Percentiles rank a stretch among this genome's conserved stretches.
Evolutionary conservation across 2,797 vertebrate genomes (phyloP).

Genomic region (Remorina albescens): DNA sequence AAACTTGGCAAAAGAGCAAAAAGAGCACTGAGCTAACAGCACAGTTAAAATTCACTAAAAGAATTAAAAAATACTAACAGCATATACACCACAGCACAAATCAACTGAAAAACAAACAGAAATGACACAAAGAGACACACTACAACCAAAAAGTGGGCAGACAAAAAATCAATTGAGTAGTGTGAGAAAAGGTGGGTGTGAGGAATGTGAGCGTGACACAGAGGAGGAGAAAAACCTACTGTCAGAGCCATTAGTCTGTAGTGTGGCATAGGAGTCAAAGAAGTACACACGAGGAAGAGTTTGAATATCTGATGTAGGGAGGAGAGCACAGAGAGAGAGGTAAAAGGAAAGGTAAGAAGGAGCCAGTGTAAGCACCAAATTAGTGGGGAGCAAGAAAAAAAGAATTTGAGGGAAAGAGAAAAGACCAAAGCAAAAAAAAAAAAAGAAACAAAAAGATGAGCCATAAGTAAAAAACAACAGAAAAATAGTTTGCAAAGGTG

Average conservation of each 20-base stretch:
- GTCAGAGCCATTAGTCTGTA: slow-evolving; percentile 90
- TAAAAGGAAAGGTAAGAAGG: slow-evolving; percentile 29
- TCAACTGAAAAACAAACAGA: slow-evolving; percentile 23
- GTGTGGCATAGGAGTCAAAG: slow-evolving; percentile 90
- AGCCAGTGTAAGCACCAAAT: slow-evolving; percentile 28
- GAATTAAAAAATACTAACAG: slow-evolving; percentile 12
- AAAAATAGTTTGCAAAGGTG: slow-evolving; percentile 20
- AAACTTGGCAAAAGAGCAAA: slow-evolving; percentile 35
- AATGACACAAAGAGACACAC: slow-evolving; percentile 17
- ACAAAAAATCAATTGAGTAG: slow-evolving; percentile 36
- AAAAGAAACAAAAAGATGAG: slow-evolving; percentile 51
- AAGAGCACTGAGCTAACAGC: slow-evolving; percentile 17
- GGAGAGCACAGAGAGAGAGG: slow-evolving; percentile 19
- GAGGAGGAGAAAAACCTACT: slow-evolving; percentile 83
- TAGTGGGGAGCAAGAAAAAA: slow-evolving; percentile 38
- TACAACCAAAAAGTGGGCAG: slow-evolving; percentile 32
- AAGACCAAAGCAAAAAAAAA: slow-evolving; percentile 41
- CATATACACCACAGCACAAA: slow-evolving; percentile 40
- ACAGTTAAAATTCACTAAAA: slow-evolving; percentile 6
- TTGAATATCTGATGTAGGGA: slow-evolving; percentile 88
- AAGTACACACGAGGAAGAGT: slow-evolving; percentile 92
- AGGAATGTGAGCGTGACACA: slow-evolving; percentile 45
- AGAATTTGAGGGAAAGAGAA: slow-evolving; percentile 36
- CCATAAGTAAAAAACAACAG: slow-evolving; percentile 23
- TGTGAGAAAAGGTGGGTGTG: slow-evolving; percentile 33